Evolutionary conservation across 2,113 vertebrate species (phyloP).

Genomic region (Colaptes auratus): DNA sequence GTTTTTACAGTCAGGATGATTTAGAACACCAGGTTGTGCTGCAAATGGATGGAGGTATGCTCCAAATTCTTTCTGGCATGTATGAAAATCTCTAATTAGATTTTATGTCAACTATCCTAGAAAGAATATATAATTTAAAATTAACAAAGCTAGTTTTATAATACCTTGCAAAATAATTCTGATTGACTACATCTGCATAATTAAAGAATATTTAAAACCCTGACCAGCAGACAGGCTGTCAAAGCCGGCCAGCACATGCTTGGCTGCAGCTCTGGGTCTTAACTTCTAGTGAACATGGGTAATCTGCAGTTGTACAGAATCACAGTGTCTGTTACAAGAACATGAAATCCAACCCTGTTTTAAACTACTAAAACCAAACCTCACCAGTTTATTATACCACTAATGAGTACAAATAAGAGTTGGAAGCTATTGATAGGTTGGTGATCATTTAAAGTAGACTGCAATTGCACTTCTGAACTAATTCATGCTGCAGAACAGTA

Average conservation of each 20-base stretch:
- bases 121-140: neutral
- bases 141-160: neutral
- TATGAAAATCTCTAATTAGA: neutral
- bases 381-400: no score
- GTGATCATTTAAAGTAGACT: neutral
- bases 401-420: neutral
- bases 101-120: neutral
- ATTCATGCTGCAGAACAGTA: neutral
- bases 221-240: neutral
- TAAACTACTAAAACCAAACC: neutral
- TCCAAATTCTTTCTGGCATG: neutral
- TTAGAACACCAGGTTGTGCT: neutral
- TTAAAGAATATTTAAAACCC: neutral
- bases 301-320: neutral
- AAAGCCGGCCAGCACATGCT: neutral
- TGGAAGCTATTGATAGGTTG: neutral
- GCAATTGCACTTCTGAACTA: neutral
- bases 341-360: neutral
- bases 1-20: neutral
- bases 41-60: neutral
- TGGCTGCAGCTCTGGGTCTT: neutral
- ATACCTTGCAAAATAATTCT: neutral
- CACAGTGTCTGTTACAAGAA: neutral
- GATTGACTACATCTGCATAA: neutral
- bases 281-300: neutral